Evolutionary conservation across 2,888 invertebrate species (phyloP), one percentile per base, ranked within the genome.

Genomic region (Bombylius major): DNA sequence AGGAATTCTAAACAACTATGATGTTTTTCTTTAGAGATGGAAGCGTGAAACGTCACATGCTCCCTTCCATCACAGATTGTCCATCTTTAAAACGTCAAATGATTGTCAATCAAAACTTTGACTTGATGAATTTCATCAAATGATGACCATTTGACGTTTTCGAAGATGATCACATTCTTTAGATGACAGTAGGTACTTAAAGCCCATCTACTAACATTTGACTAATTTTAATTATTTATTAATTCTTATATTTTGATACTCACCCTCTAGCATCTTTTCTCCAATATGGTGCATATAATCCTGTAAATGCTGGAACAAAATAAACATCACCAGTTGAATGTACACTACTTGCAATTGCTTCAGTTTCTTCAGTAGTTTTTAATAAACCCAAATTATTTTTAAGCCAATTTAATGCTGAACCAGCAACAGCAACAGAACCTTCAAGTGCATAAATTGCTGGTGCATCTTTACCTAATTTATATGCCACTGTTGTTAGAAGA

Each of bases 241-340:
- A 23, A 1, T 23, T 23, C 23, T n/a, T 23, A 23, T 23, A 2
- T 23, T 23, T 23, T 23, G 23, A 42, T 11, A 11, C 11, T 65
- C 67, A 82, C 88, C 94, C 95, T 70, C 95, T 80, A 0, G 99
- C 99, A 71, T 96, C 94, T 67, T 92, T 88, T 67, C 95, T 82
- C 98, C 98, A 99, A 69, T 98, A 94, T 0, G 99, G 99, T 54
- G 98, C 97, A 73, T 93, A 98, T 0, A 99, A 76, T 0, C 98
- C 99, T 50, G 89, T 91, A 71, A 99, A 97, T 0, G 97, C 97
- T 0, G 98, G 98, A 34, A 99, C 98, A 72, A 99, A 98, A 73
- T 96, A 97, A 13, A 97, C 95, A 65, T 96, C 98, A 0, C 91
- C 91, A 0, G 94, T 92, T 49, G 87, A 87, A 65, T 86, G 83